phyloP scores from a whole-genome alignment of 2,113 vertebrate species.

The Epinephelus cyanopodus region DNA sequence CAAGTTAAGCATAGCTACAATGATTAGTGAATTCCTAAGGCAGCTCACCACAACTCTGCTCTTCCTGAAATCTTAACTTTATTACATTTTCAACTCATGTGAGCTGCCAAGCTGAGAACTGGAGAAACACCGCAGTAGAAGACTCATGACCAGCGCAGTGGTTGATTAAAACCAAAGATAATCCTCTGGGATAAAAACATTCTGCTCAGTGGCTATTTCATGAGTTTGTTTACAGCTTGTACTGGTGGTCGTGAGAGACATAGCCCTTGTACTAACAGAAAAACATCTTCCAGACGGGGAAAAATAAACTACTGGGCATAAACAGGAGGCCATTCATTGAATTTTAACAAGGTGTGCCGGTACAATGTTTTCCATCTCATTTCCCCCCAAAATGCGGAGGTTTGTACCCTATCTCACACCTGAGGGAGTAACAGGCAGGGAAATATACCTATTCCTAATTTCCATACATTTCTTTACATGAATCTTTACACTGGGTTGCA shows the following conservation, averaged over 20 bases:
- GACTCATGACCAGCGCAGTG: background rate
- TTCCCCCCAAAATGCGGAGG: background rate
- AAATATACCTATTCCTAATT: background rate
- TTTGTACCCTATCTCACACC: background rate
- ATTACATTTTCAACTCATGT: background rate
- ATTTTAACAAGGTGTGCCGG: conserved; percentile 33
- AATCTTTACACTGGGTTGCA: background rate
- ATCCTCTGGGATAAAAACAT: background rate
- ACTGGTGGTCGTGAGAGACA: background rate
- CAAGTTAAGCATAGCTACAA: conserved; percentile 27
- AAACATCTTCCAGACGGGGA: conserved; percentile 3
- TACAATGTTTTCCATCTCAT: conserved; percentile 1
- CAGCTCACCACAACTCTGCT: background rate
- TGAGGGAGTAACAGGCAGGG: background rate
- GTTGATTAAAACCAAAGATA: conserved; percentile 24
- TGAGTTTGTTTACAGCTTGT: conserved; percentile 1
- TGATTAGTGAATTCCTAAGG: background rate
- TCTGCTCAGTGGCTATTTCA: conserved; percentile 6
- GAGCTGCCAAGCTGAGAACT: background rate
- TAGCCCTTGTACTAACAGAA: background rate
- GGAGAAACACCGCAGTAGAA: background rate
- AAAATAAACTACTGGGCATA: conserved; percentile 10
- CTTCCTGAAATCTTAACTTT: background rate
- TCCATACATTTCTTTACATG: background rate
- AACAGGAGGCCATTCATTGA: conserved; percentile 1